phyloP scores from a whole-genome alignment of 1,140 invertebrate species.

The Orussus abietinus region DNA sequence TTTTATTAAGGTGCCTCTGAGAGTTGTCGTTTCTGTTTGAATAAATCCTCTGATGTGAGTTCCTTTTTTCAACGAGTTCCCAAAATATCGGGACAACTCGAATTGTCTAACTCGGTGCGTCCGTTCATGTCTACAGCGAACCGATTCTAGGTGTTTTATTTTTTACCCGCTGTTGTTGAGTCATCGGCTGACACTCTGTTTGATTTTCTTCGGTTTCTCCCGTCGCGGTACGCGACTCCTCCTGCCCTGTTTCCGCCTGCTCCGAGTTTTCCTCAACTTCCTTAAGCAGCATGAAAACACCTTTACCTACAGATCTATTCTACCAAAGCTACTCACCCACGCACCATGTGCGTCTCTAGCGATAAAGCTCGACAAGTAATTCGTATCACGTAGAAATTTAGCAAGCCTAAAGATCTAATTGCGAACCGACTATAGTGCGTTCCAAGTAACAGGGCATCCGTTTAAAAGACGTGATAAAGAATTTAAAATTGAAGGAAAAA shows the following conservation, averaged over 20 bases:
- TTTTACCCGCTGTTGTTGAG: slow-evolving; percentile 50
- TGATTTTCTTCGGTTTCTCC: too few species aligned
- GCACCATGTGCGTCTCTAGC: too few species aligned
- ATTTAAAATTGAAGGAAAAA: too few species aligned
- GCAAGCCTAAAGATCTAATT: slow-evolving; percentile 21
- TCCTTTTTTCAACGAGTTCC: too few species aligned
- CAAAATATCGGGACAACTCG: too few species aligned
- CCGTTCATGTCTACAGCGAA: too few species aligned
- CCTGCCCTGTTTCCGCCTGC: slow-evolving; percentile 29
- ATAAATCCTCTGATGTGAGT: too few species aligned
- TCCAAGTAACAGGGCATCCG: neutral
- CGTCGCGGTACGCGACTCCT: slow-evolving; percentile 33
- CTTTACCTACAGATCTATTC: slow-evolving; percentile 52
- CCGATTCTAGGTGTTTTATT: slow-evolving; percentile 17
- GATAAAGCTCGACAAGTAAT: too few species aligned
- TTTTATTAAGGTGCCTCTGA: too few species aligned
- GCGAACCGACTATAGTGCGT: slow-evolving; percentile 31
- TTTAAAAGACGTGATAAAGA: too few species aligned
- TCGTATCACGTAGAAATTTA: neutral
- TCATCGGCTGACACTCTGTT: slow-evolving; percentile 35
- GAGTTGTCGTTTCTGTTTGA: too few species aligned
- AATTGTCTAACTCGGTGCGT: too few species aligned
- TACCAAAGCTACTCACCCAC: slow-evolving; percentile 44
- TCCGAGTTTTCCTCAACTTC: slow-evolving; percentile 38
- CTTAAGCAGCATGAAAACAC: slow-evolving; percentile 53